Conservation (phyloP, 1,140 invertebrate species). For the Ladona fulva region DNA sequence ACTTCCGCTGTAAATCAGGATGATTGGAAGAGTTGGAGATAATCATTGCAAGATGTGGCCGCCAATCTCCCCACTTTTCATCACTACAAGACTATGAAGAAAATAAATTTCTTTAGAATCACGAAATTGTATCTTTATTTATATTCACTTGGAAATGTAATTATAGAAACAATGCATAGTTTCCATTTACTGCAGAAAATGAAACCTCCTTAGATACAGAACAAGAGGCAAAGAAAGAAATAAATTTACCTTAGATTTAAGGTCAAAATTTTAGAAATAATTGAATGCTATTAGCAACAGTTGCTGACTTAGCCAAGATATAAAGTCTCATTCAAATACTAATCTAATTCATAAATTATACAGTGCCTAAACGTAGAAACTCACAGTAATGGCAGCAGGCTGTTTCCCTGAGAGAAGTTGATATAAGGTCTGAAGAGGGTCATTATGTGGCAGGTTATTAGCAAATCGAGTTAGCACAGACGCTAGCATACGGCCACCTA, state of each 20-base stretch:
- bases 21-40: constrained; percentile 75
- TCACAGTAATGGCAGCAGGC: constrained; percentile 74
- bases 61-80: constrained; percentile 90
- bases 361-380: constrained; percentile 23
- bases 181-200: too few relatives aligned
- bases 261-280: constrained; percentile 12
- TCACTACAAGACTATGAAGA: constrained; percentile 60
- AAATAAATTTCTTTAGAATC: constrained; percentile 19
- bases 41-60: constrained; percentile 89
- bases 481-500: constrained; percentile 78
- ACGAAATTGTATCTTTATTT: too few relatives aligned
- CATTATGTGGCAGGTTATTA: constrained; percentile 70
- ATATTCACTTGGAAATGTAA: too few relatives aligned
- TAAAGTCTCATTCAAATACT: not conserved
- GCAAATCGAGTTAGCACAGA: constrained; percentile 82
- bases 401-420: constrained; percentile 78
- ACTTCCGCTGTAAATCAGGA: constrained; percentile 71
- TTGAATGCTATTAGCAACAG: not conserved
- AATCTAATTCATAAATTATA: not conserved
- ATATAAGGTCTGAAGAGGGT: constrained; percentile 89
- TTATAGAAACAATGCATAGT: too few relatives aligned
- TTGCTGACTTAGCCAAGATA: too few relatives aligned
- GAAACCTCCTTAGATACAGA: too few relatives aligned
- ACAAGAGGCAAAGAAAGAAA: too few relatives aligned
- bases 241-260: too few relatives aligned